phyloP scores from a whole-genome alignment of 2,113 vertebrate genomes.

The Notarius lentiginosus region DNA sequence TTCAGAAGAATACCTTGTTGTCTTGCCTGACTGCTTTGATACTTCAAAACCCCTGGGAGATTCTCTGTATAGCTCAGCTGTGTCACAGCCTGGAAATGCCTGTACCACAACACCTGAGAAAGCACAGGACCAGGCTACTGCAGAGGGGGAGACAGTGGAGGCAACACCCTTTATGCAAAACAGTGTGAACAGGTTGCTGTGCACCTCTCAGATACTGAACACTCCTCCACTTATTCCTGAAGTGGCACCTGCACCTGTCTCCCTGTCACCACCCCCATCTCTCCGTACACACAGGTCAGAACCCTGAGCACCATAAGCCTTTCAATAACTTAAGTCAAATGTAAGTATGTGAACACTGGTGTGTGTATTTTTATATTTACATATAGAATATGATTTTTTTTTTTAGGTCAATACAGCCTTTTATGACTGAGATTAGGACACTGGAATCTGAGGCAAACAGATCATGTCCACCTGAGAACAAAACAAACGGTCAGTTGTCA shows the following conservation, averaged over 20 bases:
- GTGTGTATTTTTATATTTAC: not conserved
- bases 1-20: slow-evolving; percentile 92
- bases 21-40: slow-evolving; percentile 96
- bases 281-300: slow-evolving; percentile 73
- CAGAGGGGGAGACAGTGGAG: slow-evolving; percentile 36
- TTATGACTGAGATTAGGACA: slow-evolving; percentile 33
- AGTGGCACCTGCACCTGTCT: slow-evolving; percentile 52
- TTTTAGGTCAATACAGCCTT: slow-evolving; percentile 42
- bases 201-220: slow-evolving; percentile 77
- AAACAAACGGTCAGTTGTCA: slow-evolving; percentile 36
- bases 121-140: slow-evolving; percentile 44
- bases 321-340: not conserved
- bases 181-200: slow-evolving; percentile 71
- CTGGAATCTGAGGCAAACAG: slow-evolving; percentile 30
- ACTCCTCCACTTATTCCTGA: slow-evolving; percentile 75
- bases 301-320: not conserved
- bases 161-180: slow-evolving; percentile 46
- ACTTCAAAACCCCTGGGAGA: slow-evolving; percentile 90
- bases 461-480: slow-evolving; percentile 32
- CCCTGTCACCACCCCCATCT: slow-evolving; percentile 58
- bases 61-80: slow-evolving; percentile 91
- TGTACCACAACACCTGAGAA: slow-evolving; percentile 42
- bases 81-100: slow-evolving; percentile 79
- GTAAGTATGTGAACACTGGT: not conserved
- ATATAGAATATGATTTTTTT: not conserved